Percentiles rank a stretch among this genome's conserved stretches.
Evolutionary conservation across 1,140 invertebrate genomes (phyloP).

Genomic region (Calliopsis andreniformis): DNA sequence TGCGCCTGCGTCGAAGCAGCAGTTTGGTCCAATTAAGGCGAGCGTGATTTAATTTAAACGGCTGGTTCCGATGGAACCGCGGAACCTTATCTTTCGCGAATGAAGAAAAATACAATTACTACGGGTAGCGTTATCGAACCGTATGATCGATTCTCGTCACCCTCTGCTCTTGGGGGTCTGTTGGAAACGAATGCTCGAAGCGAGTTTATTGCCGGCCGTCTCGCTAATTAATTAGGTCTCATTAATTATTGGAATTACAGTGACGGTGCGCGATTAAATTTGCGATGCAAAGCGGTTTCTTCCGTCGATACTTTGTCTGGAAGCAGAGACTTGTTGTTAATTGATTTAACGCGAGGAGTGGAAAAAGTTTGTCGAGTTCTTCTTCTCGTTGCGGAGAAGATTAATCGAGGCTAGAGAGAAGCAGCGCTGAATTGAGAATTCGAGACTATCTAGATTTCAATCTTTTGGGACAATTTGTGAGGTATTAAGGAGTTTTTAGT

Average conservation of each 20-base stretch:
- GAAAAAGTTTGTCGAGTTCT: not conserved
- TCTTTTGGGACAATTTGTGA: no score
- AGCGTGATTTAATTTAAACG: not conserved
- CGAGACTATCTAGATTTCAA: no score
- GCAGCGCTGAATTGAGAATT: no score
- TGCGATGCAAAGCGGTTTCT: not conserved
- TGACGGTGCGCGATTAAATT: conserved; percentile 26
- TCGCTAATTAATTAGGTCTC: conserved; percentile 3
- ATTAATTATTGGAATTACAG: conserved; percentile 2
- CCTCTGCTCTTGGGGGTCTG: not conserved
- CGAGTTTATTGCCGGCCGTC: not conserved
- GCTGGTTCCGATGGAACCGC: not conserved
- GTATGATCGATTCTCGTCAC: conserved; percentile 10
- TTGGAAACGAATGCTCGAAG: not conserved
- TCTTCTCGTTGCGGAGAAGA: conserved; percentile 8
- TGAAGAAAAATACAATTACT: not conserved
- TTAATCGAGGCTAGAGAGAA: conserved; percentile 1
- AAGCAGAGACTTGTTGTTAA: not conserved
- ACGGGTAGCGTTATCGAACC: conserved; percentile 4
- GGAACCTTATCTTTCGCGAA: not conserved
- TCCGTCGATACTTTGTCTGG: not conserved
- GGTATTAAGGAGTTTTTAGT: no score
- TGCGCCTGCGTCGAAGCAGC: not conserved
- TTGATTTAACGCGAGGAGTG: not conserved
- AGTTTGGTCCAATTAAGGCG: not conserved